These are phyloP conservation scores for Colius striatus DNA, from an alignment of 2,113 vertebrate species.

Conservation along the genomic window DNA sequence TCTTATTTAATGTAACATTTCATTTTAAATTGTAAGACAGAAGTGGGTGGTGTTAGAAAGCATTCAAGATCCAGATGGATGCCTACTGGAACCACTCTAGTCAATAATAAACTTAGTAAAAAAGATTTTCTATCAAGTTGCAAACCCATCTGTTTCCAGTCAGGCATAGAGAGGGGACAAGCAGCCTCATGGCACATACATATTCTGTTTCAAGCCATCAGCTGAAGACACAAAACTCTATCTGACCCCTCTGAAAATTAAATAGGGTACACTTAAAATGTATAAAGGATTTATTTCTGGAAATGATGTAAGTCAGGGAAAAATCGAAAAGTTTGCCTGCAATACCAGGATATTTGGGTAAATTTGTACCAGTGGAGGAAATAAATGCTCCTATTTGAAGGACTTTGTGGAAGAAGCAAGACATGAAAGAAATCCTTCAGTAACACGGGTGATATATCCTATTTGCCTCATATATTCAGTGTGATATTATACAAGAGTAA, in stretches of 20 bases:
- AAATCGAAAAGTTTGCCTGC: background rate
- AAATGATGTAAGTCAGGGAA: background rate
- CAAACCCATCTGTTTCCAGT: conserved; percentile 43
- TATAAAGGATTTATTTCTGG: conserved; percentile 31
- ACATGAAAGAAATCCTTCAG: background rate
- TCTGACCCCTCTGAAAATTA: conserved; percentile 9
- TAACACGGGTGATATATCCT: background rate
- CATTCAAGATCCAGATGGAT: conserved; percentile 28
- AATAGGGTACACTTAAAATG: background rate
- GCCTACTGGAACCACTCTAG: background rate
- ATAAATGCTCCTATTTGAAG: background rate
- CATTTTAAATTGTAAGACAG: conserved; percentile 4
- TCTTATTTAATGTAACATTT: conserved; percentile 19
- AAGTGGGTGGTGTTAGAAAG: conserved; percentile 37
- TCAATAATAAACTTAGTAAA: conserved; percentile 48
- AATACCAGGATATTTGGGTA: background rate
- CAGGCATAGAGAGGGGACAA: background rate
- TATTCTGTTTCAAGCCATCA: background rate
- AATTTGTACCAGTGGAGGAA: background rate
- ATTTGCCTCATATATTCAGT: background rate
- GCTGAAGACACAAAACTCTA: conserved; percentile 6
- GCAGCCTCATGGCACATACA: background rate
- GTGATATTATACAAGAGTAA: background rate
- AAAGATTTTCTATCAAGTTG: conserved; percentile 12
- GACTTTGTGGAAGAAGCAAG: background rate